Base-by-base conservation (phyloP, 2,797 vertebrate genomes). In the Sphenopsis melanotis region DNA sequence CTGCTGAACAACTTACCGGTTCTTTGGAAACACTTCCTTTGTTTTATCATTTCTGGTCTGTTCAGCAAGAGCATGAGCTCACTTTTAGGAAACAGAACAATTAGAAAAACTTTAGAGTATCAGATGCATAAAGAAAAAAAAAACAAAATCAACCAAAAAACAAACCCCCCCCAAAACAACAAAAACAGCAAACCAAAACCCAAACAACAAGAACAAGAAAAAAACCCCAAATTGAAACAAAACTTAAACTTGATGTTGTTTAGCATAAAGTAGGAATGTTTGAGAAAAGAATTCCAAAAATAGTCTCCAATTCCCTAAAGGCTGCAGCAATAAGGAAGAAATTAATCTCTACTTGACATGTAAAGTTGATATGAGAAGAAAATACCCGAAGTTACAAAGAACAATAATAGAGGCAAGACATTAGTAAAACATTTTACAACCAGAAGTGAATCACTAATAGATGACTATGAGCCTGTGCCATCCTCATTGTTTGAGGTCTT, bases 351-450 rank as follows among this genome's bases (percentile, higher is more conserved):
- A 39, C 11, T 59, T 2, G 2, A 36, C 32, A 71, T 10, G 6
- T 14, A 64, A 19, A 50, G 20, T n/a, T 82, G 49, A 71, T 36
- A 60, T 26, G 15, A 84, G 53, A 83, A 66, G 11, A 87, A 82
- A 90, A 66, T 53, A 66, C 8, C 53, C 87, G 79, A 71, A 83
- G 16, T 41, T 78, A 82, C 20, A 79, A 78, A 53, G 29, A 83
- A 39, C 4, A 80, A 30, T 30, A 74, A 63, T 24, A 74, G 21
- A 68, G 13, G 6, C 47, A 61, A 87, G 44, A 59, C 7, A 59
- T 75, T 9, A 78, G 17, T 23, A 81, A 74, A 70, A 27, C 5
- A 3, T 61, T 91, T 65, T 72, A 27, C 59, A 23, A 19, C 20
- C 29, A 60, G 41, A 84, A 90, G 5, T 44, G 6, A 71, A 82